Evolutionary conservation across 2,113 vertebrate genomes (phyloP), one percentile per base, ranked within the genome.

Genomic region (Neolamprologus caudopunctatus): DNA sequence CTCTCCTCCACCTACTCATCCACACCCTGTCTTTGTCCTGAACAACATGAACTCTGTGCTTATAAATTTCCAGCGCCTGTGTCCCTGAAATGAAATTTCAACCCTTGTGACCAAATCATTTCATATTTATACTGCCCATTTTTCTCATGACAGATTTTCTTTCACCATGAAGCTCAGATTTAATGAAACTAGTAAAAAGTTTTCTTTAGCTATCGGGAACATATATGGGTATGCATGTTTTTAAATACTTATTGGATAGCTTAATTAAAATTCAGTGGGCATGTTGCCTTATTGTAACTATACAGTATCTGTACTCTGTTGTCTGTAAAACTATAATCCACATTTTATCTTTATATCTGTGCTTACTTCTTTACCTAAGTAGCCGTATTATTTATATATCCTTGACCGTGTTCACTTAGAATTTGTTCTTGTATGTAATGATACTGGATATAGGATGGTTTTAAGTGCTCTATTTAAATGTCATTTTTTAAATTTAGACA

Each of bases 1-100:
- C 92, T 92, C 58, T 86, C 51, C 85, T 83, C 91, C 92, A 91
- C 93, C 94, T 94, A 90, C 91, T 89, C 61, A 17, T 94, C 93
- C 92, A 91, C 94, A 86, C 94, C 95, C 94, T 84, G 85, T 33
- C 37, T 87, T 92, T 91, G 84, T 94, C 87, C 88, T 28, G 53
- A 33, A 16, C 75, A 86, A 54, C 68, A 90, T 86, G 91, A 92
- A 89, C 85, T 80, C 83, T 31, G 19, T 47, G 58, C 82, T 81
- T 80, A 53, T 87, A 73, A 80, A 81, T 89, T 93, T 93, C 88
- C 91, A 80, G 19, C 8, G 12, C 50, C 80, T n/a, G 24, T 45
- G 28, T 84, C 51, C 63, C 42, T 88, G 14, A 47, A 84, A 83
- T 35, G 2, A 66, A 37, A 63, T 31, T 53, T 40, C 2, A 68